Evolutionary conservation across 1,140 invertebrate genomes (phyloP).

Genomic region (Sitobion miscanthi): DNA sequence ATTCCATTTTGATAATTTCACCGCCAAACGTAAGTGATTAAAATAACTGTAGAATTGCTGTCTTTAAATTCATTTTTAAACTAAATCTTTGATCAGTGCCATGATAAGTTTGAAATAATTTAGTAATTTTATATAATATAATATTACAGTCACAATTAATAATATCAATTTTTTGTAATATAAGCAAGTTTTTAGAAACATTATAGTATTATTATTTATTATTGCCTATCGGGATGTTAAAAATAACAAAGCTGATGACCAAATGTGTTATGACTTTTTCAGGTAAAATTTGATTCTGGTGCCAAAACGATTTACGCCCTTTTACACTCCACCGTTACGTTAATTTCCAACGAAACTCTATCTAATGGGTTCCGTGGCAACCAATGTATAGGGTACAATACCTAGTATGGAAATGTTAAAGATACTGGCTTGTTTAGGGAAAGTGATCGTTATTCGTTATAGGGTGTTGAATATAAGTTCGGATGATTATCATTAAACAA

Average conservation of each 20-base stretch:
- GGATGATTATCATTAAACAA: neutral
- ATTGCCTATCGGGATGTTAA: neutral
- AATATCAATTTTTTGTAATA: too few species aligned
- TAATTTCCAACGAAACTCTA: neutral
- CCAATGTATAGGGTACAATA: neutral
- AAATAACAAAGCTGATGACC: neutral
- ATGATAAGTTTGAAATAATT: neutral
- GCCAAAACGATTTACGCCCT: neutral
- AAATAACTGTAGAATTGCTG: too few species aligned
- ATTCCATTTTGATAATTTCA: too few species aligned
- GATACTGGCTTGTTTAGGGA: neutral
- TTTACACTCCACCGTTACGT: neutral
- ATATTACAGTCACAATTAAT: too few species aligned
- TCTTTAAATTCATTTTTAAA: too few species aligned
- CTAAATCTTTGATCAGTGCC: too few species aligned
- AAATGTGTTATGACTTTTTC: neutral
- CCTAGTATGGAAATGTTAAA: neutral
- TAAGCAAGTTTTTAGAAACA: neutral
- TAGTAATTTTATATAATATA: neutral
- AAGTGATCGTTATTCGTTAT: neutral
- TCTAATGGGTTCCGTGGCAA: neutral
- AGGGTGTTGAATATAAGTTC: neutral
- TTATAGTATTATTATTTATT: neutral
- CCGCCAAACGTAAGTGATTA: too few species aligned
- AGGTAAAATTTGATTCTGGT: neutral